Evolutionary conservation across 1,140 invertebrate species (phyloP).

Genomic region (Fragariocoptes setiger): DNA sequence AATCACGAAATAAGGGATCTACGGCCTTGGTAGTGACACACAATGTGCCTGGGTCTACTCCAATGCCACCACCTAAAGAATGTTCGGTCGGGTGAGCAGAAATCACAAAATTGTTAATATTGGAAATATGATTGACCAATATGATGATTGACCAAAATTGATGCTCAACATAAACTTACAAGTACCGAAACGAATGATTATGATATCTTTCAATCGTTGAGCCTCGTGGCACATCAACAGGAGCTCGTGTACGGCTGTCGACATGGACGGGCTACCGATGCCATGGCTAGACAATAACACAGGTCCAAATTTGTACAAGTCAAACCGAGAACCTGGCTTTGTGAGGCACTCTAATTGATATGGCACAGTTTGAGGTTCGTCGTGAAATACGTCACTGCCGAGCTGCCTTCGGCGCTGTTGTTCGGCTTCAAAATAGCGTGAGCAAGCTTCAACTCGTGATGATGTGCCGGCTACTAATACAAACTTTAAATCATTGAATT

Average conservation of each 20-base stretch:
- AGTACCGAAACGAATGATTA: constrained; percentile 69
- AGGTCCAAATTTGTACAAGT: not conserved
- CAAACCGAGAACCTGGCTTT: not conserved
- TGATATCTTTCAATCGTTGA: constrained; percentile 37
- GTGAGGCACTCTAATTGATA: not conserved
- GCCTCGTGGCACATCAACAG: constrained; percentile 79
- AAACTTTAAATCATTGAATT: not conserved
- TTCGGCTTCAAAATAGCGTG: not conserved
- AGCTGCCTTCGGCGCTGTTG: too few relatives aligned
- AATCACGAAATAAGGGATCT: constrained; percentile 38
- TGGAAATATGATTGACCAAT: too few relatives aligned
- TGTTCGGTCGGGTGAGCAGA: too few relatives aligned
- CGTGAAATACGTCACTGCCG: too few relatives aligned
- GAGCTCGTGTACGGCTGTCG: constrained; percentile 63
- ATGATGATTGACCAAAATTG: too few relatives aligned
- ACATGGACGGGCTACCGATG: constrained; percentile 68
- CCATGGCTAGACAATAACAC: constrained; percentile 28
- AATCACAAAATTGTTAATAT: too few relatives aligned
- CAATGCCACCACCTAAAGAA: constrained; percentile 13
- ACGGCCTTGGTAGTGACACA: constrained; percentile 56
- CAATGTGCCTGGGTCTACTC: constrained; percentile 46
- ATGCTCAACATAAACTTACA: too few relatives aligned
- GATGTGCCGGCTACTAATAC: not conserved
- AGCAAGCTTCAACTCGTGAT: not conserved
- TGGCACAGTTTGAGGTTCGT: too few relatives aligned